Conservation (phyloP, 2,113 vertebrate species). For the Capreolus pygargus region DNA sequence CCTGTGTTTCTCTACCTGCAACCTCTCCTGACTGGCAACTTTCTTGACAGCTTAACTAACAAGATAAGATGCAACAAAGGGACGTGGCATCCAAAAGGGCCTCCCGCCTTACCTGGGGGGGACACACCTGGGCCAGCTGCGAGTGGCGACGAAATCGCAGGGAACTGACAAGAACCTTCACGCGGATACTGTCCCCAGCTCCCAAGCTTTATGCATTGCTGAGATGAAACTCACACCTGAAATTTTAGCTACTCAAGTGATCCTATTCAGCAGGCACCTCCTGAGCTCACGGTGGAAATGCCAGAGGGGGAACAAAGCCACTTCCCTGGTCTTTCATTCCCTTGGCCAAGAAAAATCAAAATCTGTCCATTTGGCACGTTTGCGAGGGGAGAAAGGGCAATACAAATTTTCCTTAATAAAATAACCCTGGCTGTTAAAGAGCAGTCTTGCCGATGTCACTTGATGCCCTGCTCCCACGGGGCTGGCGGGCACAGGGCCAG, state of each 20-base stretch:
- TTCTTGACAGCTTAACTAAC: constrained; percentile 80
- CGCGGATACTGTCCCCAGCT: constrained; percentile 71
- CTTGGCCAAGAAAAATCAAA: constrained; percentile 55
- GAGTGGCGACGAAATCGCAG: constrained; percentile 69
- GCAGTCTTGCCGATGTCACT: constrained; percentile 64
- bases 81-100: constrained; percentile 72
- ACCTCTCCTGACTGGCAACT: constrained; percentile 52
- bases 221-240: constrained; percentile 59
- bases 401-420: constrained; percentile 75
- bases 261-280: constrained; percentile 64
- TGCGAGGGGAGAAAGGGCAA: constrained; percentile 46
- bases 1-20: constrained; percentile 59
- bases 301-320: constrained; percentile 18
- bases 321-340: constrained; percentile 62
- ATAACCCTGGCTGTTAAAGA: constrained; percentile 68
- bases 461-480: constrained; percentile 59
- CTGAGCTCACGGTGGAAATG: constrained; percentile 26
- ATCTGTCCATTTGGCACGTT: constrained; percentile 49
- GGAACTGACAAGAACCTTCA: constrained; percentile 72
- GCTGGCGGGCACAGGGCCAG: constrained; percentile 69
- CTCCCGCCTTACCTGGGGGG: constrained; percentile 82
- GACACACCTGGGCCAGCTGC: constrained; percentile 84
- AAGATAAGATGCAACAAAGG: constrained; percentile 76
- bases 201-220: constrained; percentile 46
- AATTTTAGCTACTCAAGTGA: constrained; percentile 69